Evolutionary conservation across 2,888 invertebrate species (phyloP).

Genomic region (Chymomyza amoena): DNA sequence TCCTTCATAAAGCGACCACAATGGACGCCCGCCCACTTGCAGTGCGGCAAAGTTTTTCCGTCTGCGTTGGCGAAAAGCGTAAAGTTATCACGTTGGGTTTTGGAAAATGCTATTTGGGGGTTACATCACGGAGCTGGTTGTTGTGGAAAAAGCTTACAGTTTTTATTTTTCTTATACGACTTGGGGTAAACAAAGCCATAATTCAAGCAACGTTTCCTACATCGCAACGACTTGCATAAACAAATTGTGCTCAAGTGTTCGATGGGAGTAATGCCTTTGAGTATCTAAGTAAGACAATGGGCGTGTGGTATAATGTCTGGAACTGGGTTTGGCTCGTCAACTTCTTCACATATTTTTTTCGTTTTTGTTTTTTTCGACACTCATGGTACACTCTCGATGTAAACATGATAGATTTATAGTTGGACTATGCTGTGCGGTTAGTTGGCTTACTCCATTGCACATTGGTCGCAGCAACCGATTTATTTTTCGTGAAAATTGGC

Average conservation of each 20-base stretch:
- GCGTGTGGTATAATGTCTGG: not conserved
- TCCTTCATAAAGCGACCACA: not conserved
- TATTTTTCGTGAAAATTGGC: too few relatives aligned
- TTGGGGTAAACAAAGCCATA: conserved; percentile 74
- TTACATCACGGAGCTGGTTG: conserved; percentile 1
- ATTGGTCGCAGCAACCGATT: too few relatives aligned
- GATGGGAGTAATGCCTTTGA: not conserved
- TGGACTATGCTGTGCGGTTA: conserved; percentile 44
- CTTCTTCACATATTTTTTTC: not conserved
- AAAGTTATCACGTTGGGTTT: conserved; percentile 24
- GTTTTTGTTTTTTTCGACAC: not conserved
- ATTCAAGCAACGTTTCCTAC: conserved; percentile 65
- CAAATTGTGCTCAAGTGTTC: conserved; percentile 61
- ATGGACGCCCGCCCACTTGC: conserved; percentile 31
- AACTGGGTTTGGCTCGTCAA: not conserved
- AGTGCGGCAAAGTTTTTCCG: conserved; percentile 50
- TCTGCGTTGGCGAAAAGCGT: conserved; percentile 49
- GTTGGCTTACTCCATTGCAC: not conserved
- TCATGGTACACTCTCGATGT: conserved; percentile 37
- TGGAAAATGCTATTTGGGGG: not conserved
- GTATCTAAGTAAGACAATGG: not conserved
- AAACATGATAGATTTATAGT: conserved; percentile 68
- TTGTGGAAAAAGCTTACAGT: conserved; percentile 8
- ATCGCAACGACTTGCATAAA: conserved; percentile 58
- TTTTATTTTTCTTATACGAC: conserved; percentile 43